Percentiles rank a stretch among this genome's conserved stretches.
Evolutionary conservation across 2,797 vertebrate species (phyloP).

Genomic region (Brachyrhaphis roseni): DNA sequence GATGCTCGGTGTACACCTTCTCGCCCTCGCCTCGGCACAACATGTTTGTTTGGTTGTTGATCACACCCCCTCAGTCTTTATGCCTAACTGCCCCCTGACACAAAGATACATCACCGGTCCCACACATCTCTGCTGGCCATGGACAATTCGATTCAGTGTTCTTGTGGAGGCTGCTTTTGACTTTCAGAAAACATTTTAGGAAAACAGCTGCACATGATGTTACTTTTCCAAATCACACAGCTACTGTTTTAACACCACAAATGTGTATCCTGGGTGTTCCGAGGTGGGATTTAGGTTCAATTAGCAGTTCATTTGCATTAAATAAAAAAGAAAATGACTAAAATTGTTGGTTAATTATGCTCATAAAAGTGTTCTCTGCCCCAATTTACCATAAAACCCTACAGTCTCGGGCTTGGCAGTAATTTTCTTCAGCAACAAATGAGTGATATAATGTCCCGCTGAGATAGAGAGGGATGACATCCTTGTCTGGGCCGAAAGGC

Average conservation of each 20-base stretch:
- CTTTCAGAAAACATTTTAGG: slow-evolving; percentile 28
- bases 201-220: slow-evolving; percentile 1
- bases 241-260: slow-evolving; percentile 28
- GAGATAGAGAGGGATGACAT: slow-evolving; percentile 77
- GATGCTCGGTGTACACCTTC: slow-evolving; percentile 72
- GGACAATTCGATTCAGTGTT: slow-evolving; percentile 44
- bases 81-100: slow-evolving; percentile 71
- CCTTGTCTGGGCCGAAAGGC: slow-evolving; percentile 74
- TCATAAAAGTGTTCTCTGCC: slow-evolving; percentile 60
- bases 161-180: slow-evolving; percentile 29
- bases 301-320: slow-evolving; percentile 63
- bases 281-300: slow-evolving; percentile 55
- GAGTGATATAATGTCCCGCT: slow-evolving; percentile 75
- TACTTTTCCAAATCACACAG: slow-evolving; percentile 19
- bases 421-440: slow-evolving; percentile 71
- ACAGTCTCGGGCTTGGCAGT: slow-evolving; percentile 62
- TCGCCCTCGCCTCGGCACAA: slow-evolving; percentile 68
- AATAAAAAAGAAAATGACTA: slow-evolving; percentile 56
- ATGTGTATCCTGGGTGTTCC: slow-evolving; percentile 2
- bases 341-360: slow-evolving; percentile 61
- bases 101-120: slow-evolving; percentile 71
- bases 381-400: slow-evolving; percentile 65
- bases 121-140: slow-evolving; percentile 50
- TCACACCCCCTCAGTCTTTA: slow-evolving; percentile 74
- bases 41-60: slow-evolving; percentile 76